Percentiles rank a stretch among this genome's conserved stretches.
Conservation (phyloP, 2,113 vertebrate species). For the Psilopsiagon aurifrons region DNA sequence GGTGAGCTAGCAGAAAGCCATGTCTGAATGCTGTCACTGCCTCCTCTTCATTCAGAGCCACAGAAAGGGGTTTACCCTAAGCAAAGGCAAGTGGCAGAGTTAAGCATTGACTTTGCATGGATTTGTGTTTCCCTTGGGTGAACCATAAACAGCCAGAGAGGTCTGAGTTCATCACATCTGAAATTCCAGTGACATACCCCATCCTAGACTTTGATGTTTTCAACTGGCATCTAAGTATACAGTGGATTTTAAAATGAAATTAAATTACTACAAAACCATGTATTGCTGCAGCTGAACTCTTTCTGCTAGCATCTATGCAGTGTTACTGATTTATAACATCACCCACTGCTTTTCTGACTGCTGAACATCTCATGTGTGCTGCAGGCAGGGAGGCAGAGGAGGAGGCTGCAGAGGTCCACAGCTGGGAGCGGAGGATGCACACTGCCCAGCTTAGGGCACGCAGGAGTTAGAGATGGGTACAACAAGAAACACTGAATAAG, state of each 20-base stretch:
- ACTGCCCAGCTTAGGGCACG: accelerated
- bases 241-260: background rate
- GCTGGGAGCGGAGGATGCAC: background rate
- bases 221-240: background rate
- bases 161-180: background rate
- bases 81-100: background rate
- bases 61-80: background rate
- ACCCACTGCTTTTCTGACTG: background rate
- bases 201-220: background rate
- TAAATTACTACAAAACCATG: background rate
- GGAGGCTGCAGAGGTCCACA: background rate
- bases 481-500: background rate
- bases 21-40: background rate
- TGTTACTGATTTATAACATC: background rate
- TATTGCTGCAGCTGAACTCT: background rate
- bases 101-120: background rate
- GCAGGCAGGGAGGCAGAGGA: accelerated
- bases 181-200: background rate
- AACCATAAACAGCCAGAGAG: background rate
- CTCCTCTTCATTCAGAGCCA: background rate
- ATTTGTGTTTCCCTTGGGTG: background rate
- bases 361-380: background rate
- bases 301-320: background rate
- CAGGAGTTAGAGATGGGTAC: background rate
- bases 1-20: background rate